Evolutionary conservation across 2,888 invertebrate species (phyloP).

Genomic region (Lamproptera curius): DNA sequence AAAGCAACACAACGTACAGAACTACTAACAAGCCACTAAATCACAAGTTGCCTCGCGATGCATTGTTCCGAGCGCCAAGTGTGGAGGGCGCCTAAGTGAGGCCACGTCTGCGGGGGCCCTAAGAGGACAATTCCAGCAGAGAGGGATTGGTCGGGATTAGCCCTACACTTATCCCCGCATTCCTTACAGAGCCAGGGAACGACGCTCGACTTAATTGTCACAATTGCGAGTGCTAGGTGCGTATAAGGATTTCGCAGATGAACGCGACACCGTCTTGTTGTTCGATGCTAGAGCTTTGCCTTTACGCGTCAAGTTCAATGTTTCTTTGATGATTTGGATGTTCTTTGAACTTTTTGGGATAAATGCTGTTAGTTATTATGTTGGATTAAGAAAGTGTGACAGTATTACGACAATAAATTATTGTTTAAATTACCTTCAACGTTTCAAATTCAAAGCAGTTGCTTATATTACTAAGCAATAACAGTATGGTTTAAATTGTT

Average conservation of each 20-base stretch:
- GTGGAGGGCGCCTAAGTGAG: constrained; percentile 9
- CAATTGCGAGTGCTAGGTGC: constrained; percentile 31
- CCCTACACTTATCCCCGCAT: constrained; percentile 32
- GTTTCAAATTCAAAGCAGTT: too few species aligned
- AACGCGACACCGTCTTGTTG: neutral
- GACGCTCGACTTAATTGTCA: constrained; percentile 38
- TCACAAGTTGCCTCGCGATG: constrained; percentile 9
- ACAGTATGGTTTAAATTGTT: too few species aligned
- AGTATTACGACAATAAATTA: too few species aligned
- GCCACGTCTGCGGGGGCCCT: constrained; percentile 19
- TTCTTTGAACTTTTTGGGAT: too few species aligned
- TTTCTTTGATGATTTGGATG: too few species aligned
- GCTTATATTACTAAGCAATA: too few species aligned
- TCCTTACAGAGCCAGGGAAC: constrained; percentile 27
- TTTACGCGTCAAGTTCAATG: too few species aligned
- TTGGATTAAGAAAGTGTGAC: too few species aligned
- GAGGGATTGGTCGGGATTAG: constrained; percentile 31
- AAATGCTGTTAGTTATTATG: too few species aligned
- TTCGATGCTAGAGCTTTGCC: too few species aligned
- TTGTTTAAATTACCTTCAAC: too few species aligned
- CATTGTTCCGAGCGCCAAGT: constrained; percentile 17
- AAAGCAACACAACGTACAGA: neutral
- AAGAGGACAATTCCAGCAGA: constrained; percentile 20
- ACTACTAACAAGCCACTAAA: constrained; percentile 18
- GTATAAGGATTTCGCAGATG: constrained; percentile 3